A percentile compares a stretch with the other conserved stretches of the same genome.
Conservation (phyloP, 2,888 invertebrate species). For the Esperia sulphurella region DNA sequence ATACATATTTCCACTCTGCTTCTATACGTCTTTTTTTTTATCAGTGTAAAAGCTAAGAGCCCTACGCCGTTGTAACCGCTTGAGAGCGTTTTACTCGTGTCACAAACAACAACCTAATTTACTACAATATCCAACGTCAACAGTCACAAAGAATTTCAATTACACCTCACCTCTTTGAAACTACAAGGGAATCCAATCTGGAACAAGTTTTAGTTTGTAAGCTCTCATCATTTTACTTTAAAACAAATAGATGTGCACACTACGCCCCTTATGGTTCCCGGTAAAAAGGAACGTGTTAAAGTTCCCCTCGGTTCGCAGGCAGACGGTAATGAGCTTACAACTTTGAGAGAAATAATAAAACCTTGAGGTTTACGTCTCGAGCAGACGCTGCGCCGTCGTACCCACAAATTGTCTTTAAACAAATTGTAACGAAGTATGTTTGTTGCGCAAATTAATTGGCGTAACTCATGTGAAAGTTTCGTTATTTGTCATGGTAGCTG, state of each 20-base stretch:
- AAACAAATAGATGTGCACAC: constrained; percentile 14
- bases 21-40: no score
- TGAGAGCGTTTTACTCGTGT: no score
- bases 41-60: no score
- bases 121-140: no score
- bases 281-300: constrained; percentile 21
- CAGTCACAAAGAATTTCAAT: no score
- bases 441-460: constrained; percentile 1
- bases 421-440: constrained; percentile 19
- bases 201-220: no score
- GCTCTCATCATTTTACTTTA: constrained; percentile 16
- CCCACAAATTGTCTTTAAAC: constrained; percentile 14
- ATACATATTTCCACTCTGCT: no score
- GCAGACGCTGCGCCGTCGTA: constrained; percentile 7
- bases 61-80: no score
- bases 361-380: constrained; percentile 19
- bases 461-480: constrained; percentile 1
- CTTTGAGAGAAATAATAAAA: constrained; percentile 28
- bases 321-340: constrained; percentile 32
- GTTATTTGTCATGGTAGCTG: no score
- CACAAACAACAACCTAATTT: no score
- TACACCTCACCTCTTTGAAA: no score
- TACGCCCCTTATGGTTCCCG: constrained; percentile 9
- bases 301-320: constrained; percentile 19
- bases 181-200: no score